A percentile compares a stretch with the other conserved stretches of the same genome.
phyloP scores from a whole-genome alignment of 2,113 vertebrate genomes.

The Dryoscopus gambensis region DNA sequence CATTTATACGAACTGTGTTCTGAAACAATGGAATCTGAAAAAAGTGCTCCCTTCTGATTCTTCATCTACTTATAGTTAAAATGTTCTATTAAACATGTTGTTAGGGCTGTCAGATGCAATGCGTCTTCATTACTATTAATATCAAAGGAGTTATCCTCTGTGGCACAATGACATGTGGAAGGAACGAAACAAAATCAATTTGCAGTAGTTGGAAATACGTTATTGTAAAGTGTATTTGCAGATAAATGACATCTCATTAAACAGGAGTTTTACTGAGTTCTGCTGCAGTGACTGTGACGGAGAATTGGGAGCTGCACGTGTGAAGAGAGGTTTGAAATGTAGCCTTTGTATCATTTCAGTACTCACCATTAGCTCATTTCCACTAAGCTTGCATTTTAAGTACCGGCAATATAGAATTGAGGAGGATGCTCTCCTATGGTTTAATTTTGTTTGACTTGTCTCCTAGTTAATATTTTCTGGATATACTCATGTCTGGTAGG shows the following conservation, averaged over 20 bases:
- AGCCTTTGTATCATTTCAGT: not conserved
- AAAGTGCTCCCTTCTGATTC: not conserved
- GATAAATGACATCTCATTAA: not conserved
- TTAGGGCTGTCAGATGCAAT: constrained; percentile 50
- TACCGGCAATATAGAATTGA: not conserved
- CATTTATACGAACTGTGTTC: not conserved
- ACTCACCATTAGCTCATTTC: not conserved
- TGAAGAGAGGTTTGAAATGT: not conserved
- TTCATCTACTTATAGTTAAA: constrained; percentile 27
- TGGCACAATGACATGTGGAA: constrained; percentile 12
- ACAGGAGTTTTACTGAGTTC: not conserved
- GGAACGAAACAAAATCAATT: constrained; percentile 24
- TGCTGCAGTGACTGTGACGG: not conserved
- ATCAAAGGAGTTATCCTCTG: constrained; percentile 13
- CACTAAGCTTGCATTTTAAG: not conserved
- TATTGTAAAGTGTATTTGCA: constrained; percentile 6
- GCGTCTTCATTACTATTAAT: constrained; percentile 40
- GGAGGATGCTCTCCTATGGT: not conserved
- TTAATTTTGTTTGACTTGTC: not conserved
- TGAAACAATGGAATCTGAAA: constrained; percentile 1
- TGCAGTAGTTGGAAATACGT: not conserved
- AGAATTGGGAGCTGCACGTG: not conserved
- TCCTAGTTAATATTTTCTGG: not conserved
- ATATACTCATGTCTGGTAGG: not conserved
- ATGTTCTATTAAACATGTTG: constrained; percentile 42